Evolutionary conservation across 2,113 vertebrate genomes (phyloP), one percentile per base, ranked within the genome.

Genomic region (Passer montanus): DNA sequence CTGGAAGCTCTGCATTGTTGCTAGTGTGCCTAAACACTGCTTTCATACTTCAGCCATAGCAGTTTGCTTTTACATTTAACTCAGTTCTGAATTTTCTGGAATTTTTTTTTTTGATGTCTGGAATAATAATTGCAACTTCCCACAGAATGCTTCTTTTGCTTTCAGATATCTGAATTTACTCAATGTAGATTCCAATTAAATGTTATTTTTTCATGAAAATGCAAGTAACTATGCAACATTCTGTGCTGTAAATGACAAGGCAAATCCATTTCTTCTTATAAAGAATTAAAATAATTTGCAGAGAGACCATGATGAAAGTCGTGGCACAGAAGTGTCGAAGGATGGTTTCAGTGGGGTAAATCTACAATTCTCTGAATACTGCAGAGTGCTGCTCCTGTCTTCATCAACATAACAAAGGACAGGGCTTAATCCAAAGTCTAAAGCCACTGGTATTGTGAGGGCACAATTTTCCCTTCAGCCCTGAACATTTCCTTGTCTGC

Each of bases 231-330:
- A 21, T 94, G 30, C 39, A 31, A 52, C 3, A 1, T 66, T n/a
- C 47, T 90, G 43, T 12, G 15, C 63, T 84, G 60, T 74, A 86
- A 86, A 80, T 47, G 47, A 41, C 68, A 89, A 75, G 39, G 76
- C 44, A 84, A 59, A 81, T 81, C 7, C 11, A 43, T 92, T 84
- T 70, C 27, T 88, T 88, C 68, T 31, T 41, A 17, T 13, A 73
- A 85, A 67, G 24, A 81, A 74, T 77, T 67, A 78, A 89, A 95
- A 68, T 75, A 81, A 84, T 88, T 92, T 60, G 50, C 37, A 84
- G 59, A 81, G 59, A 86, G 62, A 66, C 22, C 0, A 3, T 47
- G 44, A 83, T 53, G 44, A 64, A 88, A 86, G 26, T 86, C 31
- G 12, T 41, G 39, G 39, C 30, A 68, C 9, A 28, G 58, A 81